These are phyloP conservation scores for Hemistola chrysoprasaria DNA, from an alignment of 2,888 invertebrate species.

Conservation along the genomic window DNA sequence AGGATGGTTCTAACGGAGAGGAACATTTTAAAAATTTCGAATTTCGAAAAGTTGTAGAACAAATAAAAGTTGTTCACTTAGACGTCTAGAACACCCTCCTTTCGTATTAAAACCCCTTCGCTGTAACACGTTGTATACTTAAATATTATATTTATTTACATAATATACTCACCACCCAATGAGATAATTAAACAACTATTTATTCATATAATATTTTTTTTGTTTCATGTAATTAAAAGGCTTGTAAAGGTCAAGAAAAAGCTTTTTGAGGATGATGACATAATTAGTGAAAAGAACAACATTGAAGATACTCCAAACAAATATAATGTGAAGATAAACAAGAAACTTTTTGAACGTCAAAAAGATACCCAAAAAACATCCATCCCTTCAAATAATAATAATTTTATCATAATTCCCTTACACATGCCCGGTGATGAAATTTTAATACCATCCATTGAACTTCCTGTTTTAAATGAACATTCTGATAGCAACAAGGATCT, in stretches of 20 bases:
- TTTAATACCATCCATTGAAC: constrained; percentile 4
- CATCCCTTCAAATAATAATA: neutral
- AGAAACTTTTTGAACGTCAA: neutral
- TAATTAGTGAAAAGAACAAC: constrained; percentile 4
- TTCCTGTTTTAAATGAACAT: constrained; percentile 3
- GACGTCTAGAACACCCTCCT: too few species aligned
- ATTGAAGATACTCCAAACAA: constrained; percentile 3
- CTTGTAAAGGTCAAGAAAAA: constrained; percentile 3
- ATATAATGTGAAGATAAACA: constrained; percentile 1
- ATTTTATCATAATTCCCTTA: constrained; percentile 4
- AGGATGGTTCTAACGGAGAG: too few species aligned
- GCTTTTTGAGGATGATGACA: neutral
- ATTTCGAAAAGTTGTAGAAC: too few species aligned
- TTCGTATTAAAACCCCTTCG: too few species aligned
- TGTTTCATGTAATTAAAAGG: constrained; percentile 3
- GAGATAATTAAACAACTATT: too few species aligned
- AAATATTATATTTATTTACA: too few species aligned
- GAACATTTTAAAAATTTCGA: too few species aligned
- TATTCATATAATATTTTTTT: neutral
- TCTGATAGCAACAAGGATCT: constrained; percentile 1
- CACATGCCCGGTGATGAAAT: constrained; percentile 3
- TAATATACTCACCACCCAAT: too few species aligned
- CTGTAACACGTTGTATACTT: too few species aligned
- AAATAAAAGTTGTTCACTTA: too few species aligned
- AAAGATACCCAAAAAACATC: neutral